phyloP scores from a whole-genome alignment of 2,113 vertebrate genomes.

The Pteronura brasiliensis region DNA sequence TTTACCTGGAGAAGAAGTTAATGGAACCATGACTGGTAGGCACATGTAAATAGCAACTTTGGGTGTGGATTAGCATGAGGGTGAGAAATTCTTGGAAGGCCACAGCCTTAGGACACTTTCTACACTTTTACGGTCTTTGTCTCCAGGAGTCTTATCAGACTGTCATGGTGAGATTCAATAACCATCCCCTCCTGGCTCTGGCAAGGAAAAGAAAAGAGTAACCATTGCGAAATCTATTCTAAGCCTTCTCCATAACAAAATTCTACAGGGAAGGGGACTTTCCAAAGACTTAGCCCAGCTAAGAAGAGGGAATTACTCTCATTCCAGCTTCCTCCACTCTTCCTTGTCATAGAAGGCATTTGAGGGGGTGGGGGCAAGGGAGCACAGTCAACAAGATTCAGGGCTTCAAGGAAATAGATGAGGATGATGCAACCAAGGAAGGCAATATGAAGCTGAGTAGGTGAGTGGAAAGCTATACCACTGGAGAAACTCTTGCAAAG shows the following conservation, averaged over 20 bases:
- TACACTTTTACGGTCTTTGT: neutral
- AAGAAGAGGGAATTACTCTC: neutral
- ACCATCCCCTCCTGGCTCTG: neutral
- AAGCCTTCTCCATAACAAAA: neutral
- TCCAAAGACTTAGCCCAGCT: neutral
- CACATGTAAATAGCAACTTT: neutral
- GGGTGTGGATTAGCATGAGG: neutral
- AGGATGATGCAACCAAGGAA: neutral
- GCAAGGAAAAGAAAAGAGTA: neutral
- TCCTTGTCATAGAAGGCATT: neutral
- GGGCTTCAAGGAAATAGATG: neutral
- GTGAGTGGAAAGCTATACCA: neutral
- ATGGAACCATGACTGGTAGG: neutral
- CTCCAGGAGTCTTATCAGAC: neutral
- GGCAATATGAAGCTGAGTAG: neutral
- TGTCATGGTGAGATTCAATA: neutral
- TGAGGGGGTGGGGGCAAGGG: neutral
- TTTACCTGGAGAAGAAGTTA: neutral
- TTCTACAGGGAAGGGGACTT: neutral
- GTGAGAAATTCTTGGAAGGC: neutral
- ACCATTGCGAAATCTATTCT: neutral
- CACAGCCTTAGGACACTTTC: neutral
- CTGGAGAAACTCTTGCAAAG: neutral
- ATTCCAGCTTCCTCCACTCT: neutral
- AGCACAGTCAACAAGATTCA: neutral